These are phyloP conservation scores for Trichopoda pennipes DNA, from an alignment of 2,888 invertebrate species.

Conservation along the genomic window DNA sequence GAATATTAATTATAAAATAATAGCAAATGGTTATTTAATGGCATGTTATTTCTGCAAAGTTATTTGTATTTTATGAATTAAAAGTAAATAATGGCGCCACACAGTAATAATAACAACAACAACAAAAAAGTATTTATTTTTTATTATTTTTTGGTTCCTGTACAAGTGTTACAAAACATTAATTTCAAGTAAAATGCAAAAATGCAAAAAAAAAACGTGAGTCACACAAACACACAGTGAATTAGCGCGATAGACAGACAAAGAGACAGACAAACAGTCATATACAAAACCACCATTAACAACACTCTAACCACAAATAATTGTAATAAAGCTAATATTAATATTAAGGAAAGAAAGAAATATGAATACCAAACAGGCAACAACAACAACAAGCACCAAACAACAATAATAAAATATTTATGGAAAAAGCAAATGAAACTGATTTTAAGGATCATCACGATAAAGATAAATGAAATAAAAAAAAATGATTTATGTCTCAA, in stretches of 20 bases:
- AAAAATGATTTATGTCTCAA: slow-evolving; percentile 31
- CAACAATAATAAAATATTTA: slow-evolving; percentile 11
- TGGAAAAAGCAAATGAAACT: slow-evolving; percentile 14
- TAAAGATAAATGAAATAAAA: neutral
- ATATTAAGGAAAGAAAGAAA: slow-evolving; percentile 36
- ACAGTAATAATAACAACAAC: slow-evolving; percentile 43
- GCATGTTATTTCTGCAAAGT: slow-evolving; percentile 43
- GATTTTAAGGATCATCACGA: slow-evolving; percentile 8
- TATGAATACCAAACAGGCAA: slow-evolving; percentile 44
- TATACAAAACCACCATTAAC: slow-evolving; percentile 23
- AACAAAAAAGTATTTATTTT: slow-evolving; percentile 18
- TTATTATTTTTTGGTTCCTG: slow-evolving; percentile 18
- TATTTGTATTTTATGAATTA: slow-evolving; percentile 62
- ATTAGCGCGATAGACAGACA: neutral
- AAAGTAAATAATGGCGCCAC: slow-evolving; percentile 62
- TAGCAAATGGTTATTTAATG: slow-evolving; percentile 48
- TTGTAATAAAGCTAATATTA: slow-evolving; percentile 59
- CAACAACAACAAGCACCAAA: too few species aligned
- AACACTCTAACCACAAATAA: slow-evolving; percentile 58
- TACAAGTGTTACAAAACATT: slow-evolving; percentile 53
- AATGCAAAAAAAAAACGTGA: slow-evolving; percentile 59
- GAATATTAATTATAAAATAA: slow-evolving; percentile 31
- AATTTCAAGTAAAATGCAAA: slow-evolving; percentile 16
- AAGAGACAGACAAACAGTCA: too few species aligned
- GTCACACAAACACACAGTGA: slow-evolving; percentile 24